Evolutionary conservation across 1,140 invertebrate genomes (phyloP).

Genomic region (Sipha flava): DNA sequence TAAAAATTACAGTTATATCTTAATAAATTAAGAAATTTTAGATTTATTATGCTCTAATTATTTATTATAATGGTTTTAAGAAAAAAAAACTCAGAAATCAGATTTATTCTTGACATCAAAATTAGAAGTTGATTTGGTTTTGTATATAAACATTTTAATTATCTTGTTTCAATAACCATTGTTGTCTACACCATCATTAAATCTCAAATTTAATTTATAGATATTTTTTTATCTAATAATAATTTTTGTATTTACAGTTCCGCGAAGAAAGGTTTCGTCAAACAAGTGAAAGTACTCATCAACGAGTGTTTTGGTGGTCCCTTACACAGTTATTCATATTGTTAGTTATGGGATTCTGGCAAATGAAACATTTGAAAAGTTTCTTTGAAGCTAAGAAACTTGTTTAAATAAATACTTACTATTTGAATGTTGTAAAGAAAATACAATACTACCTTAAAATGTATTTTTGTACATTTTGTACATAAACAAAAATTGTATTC

Average conservation of each 20-base stretch:
- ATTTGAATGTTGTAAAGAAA: background rate
- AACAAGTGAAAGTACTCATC: conserved; percentile 96
- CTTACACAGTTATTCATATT: conserved; percentile 84
- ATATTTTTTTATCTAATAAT: background rate
- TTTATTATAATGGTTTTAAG: no score
- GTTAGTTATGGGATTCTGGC: conserved; percentile 91
- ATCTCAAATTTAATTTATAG: background rate
- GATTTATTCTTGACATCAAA: no score
- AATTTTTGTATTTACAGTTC: conserved; percentile 59
- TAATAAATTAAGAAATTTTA: no score
- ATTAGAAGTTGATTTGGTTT: no score
- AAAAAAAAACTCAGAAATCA: no score
- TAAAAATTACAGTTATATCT: no score
- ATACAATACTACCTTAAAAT: conserved; percentile 4
- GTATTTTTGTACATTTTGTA: conserved; percentile 17
- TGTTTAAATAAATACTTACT: conserved; percentile 52
- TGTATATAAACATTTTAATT: no score
- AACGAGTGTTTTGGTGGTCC: conserved; percentile 96
- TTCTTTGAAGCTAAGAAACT: conserved; percentile 99
- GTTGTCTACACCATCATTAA: no score
- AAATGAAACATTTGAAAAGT: conserved; percentile 97
- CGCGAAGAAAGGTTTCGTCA: conserved; percentile 95
- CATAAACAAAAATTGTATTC: conserved; percentile 3
- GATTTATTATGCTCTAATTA: no score
- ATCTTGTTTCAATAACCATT: no score